Conservation (phyloP, 2,797 vertebrate species). For the Microctenopoma lineatum region DNA sequence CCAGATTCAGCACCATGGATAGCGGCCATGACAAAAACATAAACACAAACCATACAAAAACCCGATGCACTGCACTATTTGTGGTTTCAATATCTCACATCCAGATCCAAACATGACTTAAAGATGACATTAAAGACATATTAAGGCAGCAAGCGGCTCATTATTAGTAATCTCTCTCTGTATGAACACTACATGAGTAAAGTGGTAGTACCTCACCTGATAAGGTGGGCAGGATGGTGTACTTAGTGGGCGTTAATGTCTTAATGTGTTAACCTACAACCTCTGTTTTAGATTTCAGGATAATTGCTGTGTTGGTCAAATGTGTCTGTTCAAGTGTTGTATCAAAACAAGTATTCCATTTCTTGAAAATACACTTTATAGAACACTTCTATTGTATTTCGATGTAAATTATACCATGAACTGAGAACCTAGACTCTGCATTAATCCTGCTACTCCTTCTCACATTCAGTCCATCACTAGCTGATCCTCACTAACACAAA, state of each 20-base stretch:
- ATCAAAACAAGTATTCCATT: not conserved
- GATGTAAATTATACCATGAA: not conserved
- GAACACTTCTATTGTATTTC: not conserved
- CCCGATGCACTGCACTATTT: too few species aligned
- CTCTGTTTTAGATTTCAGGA: not conserved
- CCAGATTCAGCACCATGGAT: constrained; percentile 32
- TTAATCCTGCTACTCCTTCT: constrained; percentile 13
- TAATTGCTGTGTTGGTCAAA: not conserved
- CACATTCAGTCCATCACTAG: constrained; percentile 18
- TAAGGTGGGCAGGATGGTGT: too few species aligned
- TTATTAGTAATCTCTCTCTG: too few species aligned
- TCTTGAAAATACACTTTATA: not conserved
- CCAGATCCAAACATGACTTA: not conserved
- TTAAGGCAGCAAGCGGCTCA: too few species aligned
- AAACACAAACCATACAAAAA: too few species aligned
- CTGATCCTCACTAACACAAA: constrained; percentile 40
- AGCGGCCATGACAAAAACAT: constrained; percentile 4
- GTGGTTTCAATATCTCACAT: not conserved
- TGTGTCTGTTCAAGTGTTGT: not conserved
- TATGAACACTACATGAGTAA: too few species aligned
- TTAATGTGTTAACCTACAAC: too few species aligned
- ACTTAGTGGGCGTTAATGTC: too few species aligned
- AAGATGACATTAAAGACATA: too few species aligned
- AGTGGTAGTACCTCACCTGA: too few species aligned
- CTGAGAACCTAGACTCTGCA: constrained; percentile 1